A percentile compares a stretch with the other conserved stretches of the same genome.
Evolutionary conservation across 1,140 invertebrate species (phyloP).

Genomic region (Hetaerina americana): DNA sequence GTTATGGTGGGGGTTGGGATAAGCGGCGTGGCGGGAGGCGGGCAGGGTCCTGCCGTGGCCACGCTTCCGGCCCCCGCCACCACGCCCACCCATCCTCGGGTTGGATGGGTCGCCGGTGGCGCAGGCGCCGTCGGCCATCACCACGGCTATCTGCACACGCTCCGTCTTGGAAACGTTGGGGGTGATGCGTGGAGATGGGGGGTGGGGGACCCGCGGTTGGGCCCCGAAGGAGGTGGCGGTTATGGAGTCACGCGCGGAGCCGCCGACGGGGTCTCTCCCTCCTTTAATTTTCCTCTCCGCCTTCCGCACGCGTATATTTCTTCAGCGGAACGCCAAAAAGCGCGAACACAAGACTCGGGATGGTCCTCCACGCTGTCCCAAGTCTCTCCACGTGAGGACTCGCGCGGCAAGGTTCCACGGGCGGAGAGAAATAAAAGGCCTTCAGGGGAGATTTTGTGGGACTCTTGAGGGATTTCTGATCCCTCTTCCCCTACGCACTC

Average conservation of each 20-base stretch:
- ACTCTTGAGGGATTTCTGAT: neutral
- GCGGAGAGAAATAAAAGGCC: neutral
- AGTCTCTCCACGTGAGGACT: too few species aligned
- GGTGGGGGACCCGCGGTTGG: too few species aligned
- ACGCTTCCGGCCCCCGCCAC: neutral
- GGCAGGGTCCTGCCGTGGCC: conserved; percentile 15
- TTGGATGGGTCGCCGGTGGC: neutral
- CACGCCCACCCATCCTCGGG: neutral
- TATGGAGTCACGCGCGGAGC: too few species aligned
- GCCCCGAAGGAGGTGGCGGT: too few species aligned
- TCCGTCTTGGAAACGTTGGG: neutral
- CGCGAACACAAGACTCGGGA: too few species aligned
- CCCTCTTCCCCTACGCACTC: too few species aligned
- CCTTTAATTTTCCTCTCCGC: too few species aligned
- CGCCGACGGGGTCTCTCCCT: too few species aligned
- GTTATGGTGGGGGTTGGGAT: conserved; percentile 16
- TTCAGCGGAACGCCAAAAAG: too few species aligned
- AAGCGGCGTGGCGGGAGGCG: conserved; percentile 22
- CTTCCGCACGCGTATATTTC: too few species aligned
- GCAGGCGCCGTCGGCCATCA: neutral
- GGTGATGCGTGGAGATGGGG: too few species aligned
- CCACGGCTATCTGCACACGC: neutral
- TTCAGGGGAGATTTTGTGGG: neutral
- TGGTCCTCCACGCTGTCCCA: too few species aligned
- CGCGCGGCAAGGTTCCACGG: neutral